Evolutionary conservation across 1,140 invertebrate genomes (phyloP).

Genomic region (Leucophenga varia): DNA sequence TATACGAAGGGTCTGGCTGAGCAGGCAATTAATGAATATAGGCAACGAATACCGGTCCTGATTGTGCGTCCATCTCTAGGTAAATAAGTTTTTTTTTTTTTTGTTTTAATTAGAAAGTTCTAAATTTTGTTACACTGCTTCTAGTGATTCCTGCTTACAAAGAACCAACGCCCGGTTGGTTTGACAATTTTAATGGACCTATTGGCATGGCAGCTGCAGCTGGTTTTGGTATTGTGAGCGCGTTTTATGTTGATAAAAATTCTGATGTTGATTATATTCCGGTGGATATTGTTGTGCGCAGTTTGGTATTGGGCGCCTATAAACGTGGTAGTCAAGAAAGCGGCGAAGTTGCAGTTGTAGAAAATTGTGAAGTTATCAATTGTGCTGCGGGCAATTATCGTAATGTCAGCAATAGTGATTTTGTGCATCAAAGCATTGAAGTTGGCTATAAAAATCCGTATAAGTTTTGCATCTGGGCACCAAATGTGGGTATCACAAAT

Average conservation of each 20-base stretch:
- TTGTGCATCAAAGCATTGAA: too few species aligned
- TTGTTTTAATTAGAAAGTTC: too few species aligned
- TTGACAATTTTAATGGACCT: conserved; percentile 94
- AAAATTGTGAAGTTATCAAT: conserved; percentile 65
- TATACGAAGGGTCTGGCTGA: conserved; percentile 84
- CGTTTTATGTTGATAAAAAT: conserved; percentile 66
- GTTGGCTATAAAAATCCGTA: too few species aligned
- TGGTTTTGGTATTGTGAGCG: conserved; percentile 69
- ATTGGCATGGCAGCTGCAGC: conserved; percentile 73
- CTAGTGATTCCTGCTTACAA: conserved; percentile 65
- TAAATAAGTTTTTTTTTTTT: too few species aligned
- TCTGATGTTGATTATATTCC: conserved; percentile 78
- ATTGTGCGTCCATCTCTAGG: conserved; percentile 92
- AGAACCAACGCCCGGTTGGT: conserved; percentile 80
- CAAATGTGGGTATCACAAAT: too few species aligned
- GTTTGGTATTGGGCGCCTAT: conserved; percentile 75
- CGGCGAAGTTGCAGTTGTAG: conserved; percentile 1
- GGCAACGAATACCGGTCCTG: conserved; percentile 70
- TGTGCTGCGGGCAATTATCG: conserved; percentile 63
- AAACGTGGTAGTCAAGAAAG: conserved; percentile 58
- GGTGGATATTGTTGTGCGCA: conserved; percentile 83
- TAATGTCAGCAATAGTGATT: too few species aligned
- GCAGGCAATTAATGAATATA: conserved; percentile 71
- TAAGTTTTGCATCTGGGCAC: too few species aligned
- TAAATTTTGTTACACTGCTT: too few species aligned